These are phyloP conservation scores for Caloenas nicobarica DNA, from an alignment of 2,113 vertebrate species.

Conservation along the genomic window DNA sequence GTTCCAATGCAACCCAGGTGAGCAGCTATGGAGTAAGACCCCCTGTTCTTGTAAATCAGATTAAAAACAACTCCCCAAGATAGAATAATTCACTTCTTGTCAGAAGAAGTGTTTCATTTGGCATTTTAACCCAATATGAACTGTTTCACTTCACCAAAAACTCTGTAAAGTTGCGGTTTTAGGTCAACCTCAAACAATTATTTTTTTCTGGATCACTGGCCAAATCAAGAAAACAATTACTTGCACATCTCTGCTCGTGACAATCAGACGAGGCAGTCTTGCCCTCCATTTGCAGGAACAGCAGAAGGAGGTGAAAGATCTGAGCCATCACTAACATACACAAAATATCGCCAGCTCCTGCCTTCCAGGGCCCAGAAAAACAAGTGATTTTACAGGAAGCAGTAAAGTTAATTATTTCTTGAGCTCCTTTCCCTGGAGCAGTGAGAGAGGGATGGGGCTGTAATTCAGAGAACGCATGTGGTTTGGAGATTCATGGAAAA, in stretches of 20 bases:
- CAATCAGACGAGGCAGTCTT: background rate
- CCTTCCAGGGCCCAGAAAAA: background rate
- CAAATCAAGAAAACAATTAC: background rate
- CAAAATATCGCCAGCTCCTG: background rate
- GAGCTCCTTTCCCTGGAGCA: background rate
- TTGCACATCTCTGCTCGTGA: background rate
- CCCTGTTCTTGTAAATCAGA: background rate
- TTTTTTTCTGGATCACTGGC: background rate
- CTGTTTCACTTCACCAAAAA: background rate
- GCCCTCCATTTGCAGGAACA: background rate
- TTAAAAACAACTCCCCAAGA: background rate
- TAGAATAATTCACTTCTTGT: background rate
- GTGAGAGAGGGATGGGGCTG: background rate
- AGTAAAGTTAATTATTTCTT: slow-evolving; percentile 18
- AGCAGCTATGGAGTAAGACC: background rate
- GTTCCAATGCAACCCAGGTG: background rate
- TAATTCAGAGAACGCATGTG: background rate
- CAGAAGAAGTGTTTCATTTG: background rate
- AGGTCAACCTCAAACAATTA: background rate
- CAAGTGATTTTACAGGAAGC: background rate
- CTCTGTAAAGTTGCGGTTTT: background rate
- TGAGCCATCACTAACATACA: background rate
- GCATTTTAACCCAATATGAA: background rate
- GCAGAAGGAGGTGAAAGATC: slow-evolving; percentile 1
- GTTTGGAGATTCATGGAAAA: background rate